Evolutionary conservation across 2,888 invertebrate species (phyloP), one percentile per base, ranked within the genome.

Genomic region (Slavum lentiscoides): DNA sequence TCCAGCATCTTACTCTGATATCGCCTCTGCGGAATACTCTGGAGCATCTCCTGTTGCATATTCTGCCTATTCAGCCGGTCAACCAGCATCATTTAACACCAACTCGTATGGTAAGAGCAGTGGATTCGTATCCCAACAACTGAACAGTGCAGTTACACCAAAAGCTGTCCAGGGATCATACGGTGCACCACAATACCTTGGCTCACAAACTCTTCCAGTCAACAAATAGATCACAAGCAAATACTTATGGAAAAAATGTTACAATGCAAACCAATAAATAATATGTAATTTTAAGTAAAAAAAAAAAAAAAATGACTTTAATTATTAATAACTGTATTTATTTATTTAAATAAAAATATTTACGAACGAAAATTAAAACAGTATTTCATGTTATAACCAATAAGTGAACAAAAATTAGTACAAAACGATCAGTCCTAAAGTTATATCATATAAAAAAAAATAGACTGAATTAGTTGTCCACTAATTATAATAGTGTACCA

Each of bases 101-200:
- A 72, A 59, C n/a, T 39, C 59, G 0, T 72, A 37, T 37, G 53
- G n/a, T 23, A 53, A 2, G 58, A 66, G 43, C 66, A 17, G 66
- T 58, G 75, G 30, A 59, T 49, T 59, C 58, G 75, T 74, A 19
- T 74, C 74, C 21, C 55, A 55, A 39, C 55, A 55, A 39, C 17
- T 19, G 2, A 66, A 39, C 30, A 30, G 2, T 21, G 37, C 74
- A 23, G 19, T 9, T 0, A 13, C 59, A 9, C 43, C 75, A n/a
- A 76, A 76, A 39, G 9, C 64, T 53, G 55, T 37, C 69, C 19
- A 30, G 0, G 69, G 21, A 74, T 13, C 58, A n/a, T 43, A 30
- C n/a, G 49, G 75, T 8, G n/a, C 75, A 49, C 67, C 75, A 23
- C 58, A 76, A 59, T 80, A 64, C n/a, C 58, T 80, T 6, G 80